Evolutionary conservation across 2,888 invertebrate species (phyloP), one percentile per base, ranked within the genome.

Genomic region (Punctoribates punctum): DNA sequence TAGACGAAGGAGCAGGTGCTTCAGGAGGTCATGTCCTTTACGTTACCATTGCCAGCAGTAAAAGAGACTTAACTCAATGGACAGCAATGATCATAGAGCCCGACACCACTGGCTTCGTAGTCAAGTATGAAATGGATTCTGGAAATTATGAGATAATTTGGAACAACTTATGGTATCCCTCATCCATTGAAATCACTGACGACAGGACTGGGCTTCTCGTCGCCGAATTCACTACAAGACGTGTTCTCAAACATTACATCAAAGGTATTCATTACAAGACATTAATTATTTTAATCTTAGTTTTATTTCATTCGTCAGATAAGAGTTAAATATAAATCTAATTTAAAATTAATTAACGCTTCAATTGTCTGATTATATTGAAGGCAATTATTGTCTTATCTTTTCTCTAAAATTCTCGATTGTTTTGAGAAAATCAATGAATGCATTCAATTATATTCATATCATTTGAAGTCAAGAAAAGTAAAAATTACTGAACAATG

Each of bases 81-180:
- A 79, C 57, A 77, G 79, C 20, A 75, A 79, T 74, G 79, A 78
- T 60, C 77, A 79, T 65, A 77, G 78, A 60, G 76, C 76, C 76
- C 27, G 76, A 76, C 57, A 76, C 76, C 17, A 76, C 78, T 6
- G 79, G 79, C 25, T 77, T 77, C 17, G 79, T 79, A 0, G 78
- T 79, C 11, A 79, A 77, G 13, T 79, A 79, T 23, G 77, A 79
- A 34, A 77, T 78, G 1, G 74, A 73, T 38, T 77, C 76, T 15
- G 79, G 79, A 73, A 72, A 67, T 48, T 77, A 42, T 54, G 65
- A 67, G 13, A 70, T 73, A 27, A 77, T 77, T 23, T 75, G 75
- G 75, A 54, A 75, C 54, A 74, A 74, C 17, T 29, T 76, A 23
- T 76, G 76, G 76, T 76, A 76, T n/a, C 76, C 76, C 9, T 29